A percentile compares a stretch with the other conserved stretches of the same genome.
phyloP scores from a whole-genome alignment of 2,113 vertebrate species.

The Microtus oregoni region DNA sequence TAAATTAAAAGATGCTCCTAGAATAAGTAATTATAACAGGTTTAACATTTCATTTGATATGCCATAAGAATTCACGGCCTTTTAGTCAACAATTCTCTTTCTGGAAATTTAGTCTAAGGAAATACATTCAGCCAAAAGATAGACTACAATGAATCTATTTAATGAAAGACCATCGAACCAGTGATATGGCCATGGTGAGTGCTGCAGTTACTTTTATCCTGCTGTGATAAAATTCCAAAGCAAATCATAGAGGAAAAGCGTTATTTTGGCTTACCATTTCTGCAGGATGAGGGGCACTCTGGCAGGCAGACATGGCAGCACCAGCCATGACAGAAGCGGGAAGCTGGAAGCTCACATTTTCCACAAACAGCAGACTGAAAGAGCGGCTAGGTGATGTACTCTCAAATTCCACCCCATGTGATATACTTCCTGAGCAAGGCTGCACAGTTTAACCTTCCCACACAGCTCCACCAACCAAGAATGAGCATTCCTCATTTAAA shows the following conservation, averaged over 20 bases:
- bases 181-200: neutral
- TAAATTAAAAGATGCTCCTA: neutral
- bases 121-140: neutral
- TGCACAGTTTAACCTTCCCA: neutral
- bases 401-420: neutral
- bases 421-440: neutral
- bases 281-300: neutral
- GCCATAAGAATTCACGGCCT: neutral
- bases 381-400: rapidly evolving
- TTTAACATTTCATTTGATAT: neutral
- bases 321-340: neutral
- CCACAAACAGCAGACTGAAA: neutral
- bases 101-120: conserved; percentile 2
- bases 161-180: neutral
- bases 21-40: neutral
- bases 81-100: conserved; percentile 6
- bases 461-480: neutral
- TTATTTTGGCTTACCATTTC: neutral
- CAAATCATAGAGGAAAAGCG: neutral
- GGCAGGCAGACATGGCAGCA: neutral
- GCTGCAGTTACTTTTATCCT: neutral
- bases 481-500: neutral
- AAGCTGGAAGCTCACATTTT: neutral
- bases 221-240: neutral
- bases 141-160: neutral